Evolutionary conservation across 2,888 invertebrate species (phyloP).

Genomic region (Andrena flavipes): DNA sequence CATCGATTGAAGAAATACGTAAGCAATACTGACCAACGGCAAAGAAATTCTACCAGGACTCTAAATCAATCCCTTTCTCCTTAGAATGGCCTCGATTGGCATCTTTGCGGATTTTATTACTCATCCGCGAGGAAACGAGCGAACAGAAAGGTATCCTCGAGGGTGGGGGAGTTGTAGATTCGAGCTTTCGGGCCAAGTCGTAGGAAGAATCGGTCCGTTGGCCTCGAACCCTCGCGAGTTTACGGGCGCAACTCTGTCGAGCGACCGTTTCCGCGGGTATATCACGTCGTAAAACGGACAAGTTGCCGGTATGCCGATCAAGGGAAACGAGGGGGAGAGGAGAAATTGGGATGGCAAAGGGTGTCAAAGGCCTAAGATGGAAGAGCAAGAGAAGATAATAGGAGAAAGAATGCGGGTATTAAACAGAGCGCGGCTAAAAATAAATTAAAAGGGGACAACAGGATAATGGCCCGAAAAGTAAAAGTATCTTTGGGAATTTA

Average conservation of each 20-base stretch:
- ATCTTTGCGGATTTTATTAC: slow-evolving; percentile 18
- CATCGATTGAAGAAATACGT: background rate
- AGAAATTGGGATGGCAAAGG: background rate
- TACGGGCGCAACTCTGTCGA: slow-evolving; percentile 60
- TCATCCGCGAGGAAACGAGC: slow-evolving; percentile 35
- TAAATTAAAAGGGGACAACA: background rate
- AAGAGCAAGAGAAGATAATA: background rate
- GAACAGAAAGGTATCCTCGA: background rate
- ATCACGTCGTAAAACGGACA: slow-evolving; percentile 66
- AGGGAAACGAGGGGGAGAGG: slow-evolving; percentile 1
- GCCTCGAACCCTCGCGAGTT: slow-evolving; percentile 38
- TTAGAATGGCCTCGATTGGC: slow-evolving; percentile 12
- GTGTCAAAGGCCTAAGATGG: background rate
- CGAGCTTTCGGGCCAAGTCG: slow-evolving; percentile 27
- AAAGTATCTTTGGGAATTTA: background rate
- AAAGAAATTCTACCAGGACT: background rate
- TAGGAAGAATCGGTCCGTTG: slow-evolving; percentile 40
- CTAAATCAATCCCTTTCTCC: slow-evolving; percentile 14
- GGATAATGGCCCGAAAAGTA: background rate
- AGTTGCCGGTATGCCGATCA: slow-evolving; percentile 49
- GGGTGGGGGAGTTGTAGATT: background rate
- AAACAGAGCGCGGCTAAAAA: background rate
- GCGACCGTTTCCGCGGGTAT: slow-evolving; percentile 57
- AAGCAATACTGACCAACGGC: background rate
- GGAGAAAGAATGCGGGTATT: background rate